Evolutionary conservation across 1,140 invertebrate species (phyloP).

Genomic region (Cotesia vestalis): DNA sequence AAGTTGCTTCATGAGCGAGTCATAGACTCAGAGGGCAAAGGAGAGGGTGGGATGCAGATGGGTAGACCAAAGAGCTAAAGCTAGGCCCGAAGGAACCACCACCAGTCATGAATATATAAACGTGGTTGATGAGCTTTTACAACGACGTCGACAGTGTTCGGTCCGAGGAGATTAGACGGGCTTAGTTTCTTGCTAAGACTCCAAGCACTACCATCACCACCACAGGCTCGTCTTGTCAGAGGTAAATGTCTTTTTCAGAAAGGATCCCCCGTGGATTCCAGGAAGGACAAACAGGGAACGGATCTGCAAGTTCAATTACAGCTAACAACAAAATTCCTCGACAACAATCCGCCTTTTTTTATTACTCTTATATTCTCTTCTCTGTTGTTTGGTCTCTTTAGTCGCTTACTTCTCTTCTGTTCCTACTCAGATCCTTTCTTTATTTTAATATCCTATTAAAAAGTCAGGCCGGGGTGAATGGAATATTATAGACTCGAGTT

Average conservation of each 20-base stretch:
- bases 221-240: not conserved
- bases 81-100: slow-evolving; percentile 41
- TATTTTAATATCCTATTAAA: too few species aligned
- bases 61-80: slow-evolving; percentile 30
- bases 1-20: too few species aligned
- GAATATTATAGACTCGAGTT: too few species aligned
- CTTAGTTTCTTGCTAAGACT: slow-evolving; percentile 29
- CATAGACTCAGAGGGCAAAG: not conserved
- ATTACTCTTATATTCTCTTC: not conserved
- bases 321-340: not conserved
- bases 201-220: not conserved
- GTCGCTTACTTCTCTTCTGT: too few species aligned
- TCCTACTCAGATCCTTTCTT: too few species aligned
- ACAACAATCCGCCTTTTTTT: not conserved
- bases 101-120: slow-evolving; percentile 62
- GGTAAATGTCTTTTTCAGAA: slow-evolving; percentile 1
- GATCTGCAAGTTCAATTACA: slow-evolving; percentile 13
- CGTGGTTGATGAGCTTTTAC: slow-evolving; percentile 51
- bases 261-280: not conserved
- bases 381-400: not conserved
- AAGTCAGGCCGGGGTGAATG: too few species aligned
- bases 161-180: slow-evolving; percentile 36
- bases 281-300: not conserved
- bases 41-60: not conserved
- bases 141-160: slow-evolving; percentile 20